Conservation (phyloP, 1,140 invertebrate genomes). For the Drosophila suzukii region DNA sequence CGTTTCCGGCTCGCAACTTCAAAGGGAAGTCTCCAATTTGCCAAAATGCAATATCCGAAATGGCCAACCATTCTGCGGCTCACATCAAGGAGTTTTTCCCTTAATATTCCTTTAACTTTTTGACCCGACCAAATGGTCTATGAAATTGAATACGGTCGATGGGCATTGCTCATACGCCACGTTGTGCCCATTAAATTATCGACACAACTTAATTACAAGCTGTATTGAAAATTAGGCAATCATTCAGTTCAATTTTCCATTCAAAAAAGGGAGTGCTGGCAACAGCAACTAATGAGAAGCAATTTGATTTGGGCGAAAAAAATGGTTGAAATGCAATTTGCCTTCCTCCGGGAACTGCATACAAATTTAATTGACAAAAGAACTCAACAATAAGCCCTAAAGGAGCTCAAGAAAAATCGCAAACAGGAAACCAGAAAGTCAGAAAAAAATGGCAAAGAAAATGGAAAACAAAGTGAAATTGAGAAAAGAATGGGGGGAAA, state of each 20-base stretch:
- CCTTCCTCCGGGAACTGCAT: constrained; percentile 11
- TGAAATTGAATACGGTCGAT: constrained; percentile 1
- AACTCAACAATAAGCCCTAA: constrained; percentile 52
- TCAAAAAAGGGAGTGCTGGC: background rate
- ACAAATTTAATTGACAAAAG: constrained; percentile 33
- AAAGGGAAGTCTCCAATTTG: constrained; percentile 75
- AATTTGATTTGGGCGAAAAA: constrained; percentile 1
- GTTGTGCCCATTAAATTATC: constrained; percentile 33
- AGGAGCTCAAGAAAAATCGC: constrained; percentile 21
- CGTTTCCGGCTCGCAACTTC: constrained; percentile 61
- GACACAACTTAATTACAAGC: constrained; percentile 41
- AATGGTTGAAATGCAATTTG: constrained; percentile 34
- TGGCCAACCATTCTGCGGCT: background rate
- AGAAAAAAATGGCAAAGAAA: background rate
- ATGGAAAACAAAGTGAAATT: constrained; percentile 11
- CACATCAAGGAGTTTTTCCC: background rate
- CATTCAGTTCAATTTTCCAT: background rate
- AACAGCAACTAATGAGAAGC: background rate
- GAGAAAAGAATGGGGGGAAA: background rate
- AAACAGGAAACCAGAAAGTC: constrained; percentile 1
- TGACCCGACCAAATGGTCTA: background rate
- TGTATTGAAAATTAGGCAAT: constrained; percentile 23
- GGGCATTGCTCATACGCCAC: constrained; percentile 26
- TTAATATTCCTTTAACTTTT: constrained; percentile 18
- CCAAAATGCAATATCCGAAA: constrained; percentile 50